Base-by-base conservation (phyloP, 2,113 vertebrate genomes). In the Nesospiza acunhae region DNA sequence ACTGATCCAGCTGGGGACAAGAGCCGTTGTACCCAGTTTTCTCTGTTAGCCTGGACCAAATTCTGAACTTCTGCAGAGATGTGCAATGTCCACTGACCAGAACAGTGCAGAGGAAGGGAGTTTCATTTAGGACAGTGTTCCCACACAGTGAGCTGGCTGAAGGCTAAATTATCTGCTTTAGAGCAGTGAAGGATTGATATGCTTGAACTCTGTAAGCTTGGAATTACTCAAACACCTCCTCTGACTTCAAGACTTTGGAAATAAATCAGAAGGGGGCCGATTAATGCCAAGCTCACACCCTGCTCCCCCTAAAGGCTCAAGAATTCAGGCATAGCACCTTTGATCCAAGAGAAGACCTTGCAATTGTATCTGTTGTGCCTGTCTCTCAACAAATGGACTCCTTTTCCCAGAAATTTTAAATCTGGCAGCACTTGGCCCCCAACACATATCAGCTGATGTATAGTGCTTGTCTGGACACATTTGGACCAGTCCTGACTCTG, bases 381-480 rank as follows among this genome's bases (percentile, higher is more conserved):
- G 59, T 42, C 78, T 91, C 72, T 74, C 76, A 70, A 55, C 39
- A 88, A 83, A 83, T 16, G 37, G 39, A 23, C 20, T 84, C 69
- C 35, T 74, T 88, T 89, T 72, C 88, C 53, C 44, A 69, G 68
- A 52, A 58, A 46, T 75, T 88, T 89, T 82, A 58, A 39, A n/a
- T 84, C 60, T 90, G 68, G 90, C 88, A 90, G 83, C 76, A 49
- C 83, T 81, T 91, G 76, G 76, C 69, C 56, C 69, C 80, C 86
- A 88, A 33, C 55, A 83, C 56, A 46, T 86, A 89, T 64, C 86
- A 93, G 39, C 14, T 84, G 83, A 94, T 87, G 46, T 16, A n/a
- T 14, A 67, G 73, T 52, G 60, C 90, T 92, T 93, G 88, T 87
- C 86, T 82, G 93, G 94, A 82, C 73, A 72, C 76, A 66, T 84